Evolutionary conservation across 2,797 vertebrate species (phyloP).

Genomic region (Schizopygopsis pylzovi): DNA sequence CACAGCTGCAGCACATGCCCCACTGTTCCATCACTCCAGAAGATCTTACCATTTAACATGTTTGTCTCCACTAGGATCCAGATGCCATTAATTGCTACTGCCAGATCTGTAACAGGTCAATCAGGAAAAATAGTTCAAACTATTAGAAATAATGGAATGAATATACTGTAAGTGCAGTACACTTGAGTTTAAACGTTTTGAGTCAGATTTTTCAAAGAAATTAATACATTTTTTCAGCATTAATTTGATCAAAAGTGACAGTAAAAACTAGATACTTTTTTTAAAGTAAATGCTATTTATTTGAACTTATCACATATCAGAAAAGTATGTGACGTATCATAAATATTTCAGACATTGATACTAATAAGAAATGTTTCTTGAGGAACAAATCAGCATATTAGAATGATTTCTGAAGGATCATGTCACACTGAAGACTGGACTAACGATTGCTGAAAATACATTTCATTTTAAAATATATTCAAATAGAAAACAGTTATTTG

Average conservation of each 20-base stretch:
- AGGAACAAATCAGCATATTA: background rate
- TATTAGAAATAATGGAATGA: background rate
- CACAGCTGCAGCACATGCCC: background rate
- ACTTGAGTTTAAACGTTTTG: background rate
- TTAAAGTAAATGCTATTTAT: background rate
- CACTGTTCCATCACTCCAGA: background rate
- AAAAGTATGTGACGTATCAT: too few species aligned
- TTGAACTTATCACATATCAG: background rate
- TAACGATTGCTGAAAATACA: background rate
- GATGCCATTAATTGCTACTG: conserved; percentile 93
- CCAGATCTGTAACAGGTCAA: conserved; percentile 79
- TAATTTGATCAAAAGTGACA: background rate
- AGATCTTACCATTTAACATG: conserved; percentile 84
- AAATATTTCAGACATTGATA: background rate
- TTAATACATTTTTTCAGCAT: background rate
- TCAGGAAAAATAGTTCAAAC: background rate
- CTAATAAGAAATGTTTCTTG: background rate
- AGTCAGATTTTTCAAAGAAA: background rate
- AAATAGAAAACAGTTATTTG: background rate
- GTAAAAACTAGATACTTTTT: background rate
- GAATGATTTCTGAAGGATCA: background rate
- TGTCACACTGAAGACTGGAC: background rate
- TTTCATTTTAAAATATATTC: background rate
- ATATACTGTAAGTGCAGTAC: background rate
- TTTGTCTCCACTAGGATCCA: conserved; percentile 97